phyloP scores from a whole-genome alignment of 2,113 vertebrate species.

The Campylomormyrus numenius region DNA sequence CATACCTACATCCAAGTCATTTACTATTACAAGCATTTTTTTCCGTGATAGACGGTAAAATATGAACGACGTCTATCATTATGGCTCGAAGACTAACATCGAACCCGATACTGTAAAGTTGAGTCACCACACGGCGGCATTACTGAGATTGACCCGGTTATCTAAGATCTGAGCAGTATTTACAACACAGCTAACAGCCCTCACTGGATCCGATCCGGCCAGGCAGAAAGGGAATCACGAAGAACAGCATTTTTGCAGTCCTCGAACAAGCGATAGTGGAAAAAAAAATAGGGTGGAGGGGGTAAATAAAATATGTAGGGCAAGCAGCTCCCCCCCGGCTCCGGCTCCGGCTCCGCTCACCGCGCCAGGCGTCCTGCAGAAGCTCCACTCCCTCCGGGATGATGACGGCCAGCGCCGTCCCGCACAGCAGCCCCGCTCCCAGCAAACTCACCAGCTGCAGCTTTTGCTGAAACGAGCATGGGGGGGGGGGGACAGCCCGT shows the following conservation, averaged over 20 bases:
- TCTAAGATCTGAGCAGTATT: background rate
- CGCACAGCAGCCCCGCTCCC: constrained; percentile 61
- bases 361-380: constrained; percentile 46
- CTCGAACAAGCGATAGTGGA: background rate
- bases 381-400: constrained; percentile 61
- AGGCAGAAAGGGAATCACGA: background rate
- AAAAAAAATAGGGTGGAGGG: background rate
- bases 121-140: background rate
- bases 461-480: constrained; percentile 46
- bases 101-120: background rate
- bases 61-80: background rate
- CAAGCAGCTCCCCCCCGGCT: background rate
- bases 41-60: background rate
- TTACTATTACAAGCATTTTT: background rate
- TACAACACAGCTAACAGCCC: background rate
- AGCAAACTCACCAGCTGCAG: constrained; percentile 59
- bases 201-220: background rate
- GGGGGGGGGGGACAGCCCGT: too few species aligned
- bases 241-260: background rate
- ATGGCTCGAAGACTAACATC: background rate
- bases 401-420: constrained; percentile 54
- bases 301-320: background rate
- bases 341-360: background rate
- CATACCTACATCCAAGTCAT: background rate
- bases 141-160: background rate